phyloP scores from a whole-genome alignment of 2,888 invertebrate genomes.

The Liodrosophila aerea region DNA sequence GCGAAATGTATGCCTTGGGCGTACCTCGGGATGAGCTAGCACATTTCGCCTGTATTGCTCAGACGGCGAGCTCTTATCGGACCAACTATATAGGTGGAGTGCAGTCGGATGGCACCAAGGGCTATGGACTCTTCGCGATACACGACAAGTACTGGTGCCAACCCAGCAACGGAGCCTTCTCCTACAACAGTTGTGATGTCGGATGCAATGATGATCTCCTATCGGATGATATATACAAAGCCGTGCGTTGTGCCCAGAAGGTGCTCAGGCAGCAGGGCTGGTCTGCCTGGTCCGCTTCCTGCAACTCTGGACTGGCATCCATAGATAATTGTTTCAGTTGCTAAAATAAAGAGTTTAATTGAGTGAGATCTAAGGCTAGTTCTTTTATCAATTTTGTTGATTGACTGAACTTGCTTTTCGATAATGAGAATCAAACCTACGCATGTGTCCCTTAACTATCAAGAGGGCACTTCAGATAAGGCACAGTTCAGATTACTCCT shows the following conservation, averaged over 20 bases:
- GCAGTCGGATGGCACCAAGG: conserved; percentile 82
- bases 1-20: conserved; percentile 65
- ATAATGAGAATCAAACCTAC: too few relatives aligned
- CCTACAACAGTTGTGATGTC: conserved; percentile 68
- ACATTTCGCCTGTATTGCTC: conserved; percentile 65
- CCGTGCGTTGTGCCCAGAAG: conserved; percentile 72
- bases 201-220: conserved; percentile 66
- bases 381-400: too few relatives aligned
- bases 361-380: too few relatives aligned
- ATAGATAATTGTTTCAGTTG: conserved; percentile 53
- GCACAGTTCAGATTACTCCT: too few relatives aligned
- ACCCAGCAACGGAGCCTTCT: conserved; percentile 53
- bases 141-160: conserved; percentile 80
- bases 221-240: conserved; percentile 66
- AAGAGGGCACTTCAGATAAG: too few relatives aligned
- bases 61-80: conserved; percentile 65
- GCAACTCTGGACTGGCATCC: conserved; percentile 59
- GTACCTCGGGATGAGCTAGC: conserved; percentile 58
- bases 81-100: conserved; percentile 82
- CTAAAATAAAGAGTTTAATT: too few relatives aligned
- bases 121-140: conserved; percentile 81
- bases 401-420: too few relatives aligned
- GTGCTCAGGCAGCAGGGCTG: conserved; percentile 68
- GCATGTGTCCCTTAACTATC: too few relatives aligned
- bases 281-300: conserved; percentile 76